These are phyloP conservation scores for Ectemnius lituratus DNA, from an alignment of 2,888 invertebrate species.

Conservation along the genomic window DNA sequence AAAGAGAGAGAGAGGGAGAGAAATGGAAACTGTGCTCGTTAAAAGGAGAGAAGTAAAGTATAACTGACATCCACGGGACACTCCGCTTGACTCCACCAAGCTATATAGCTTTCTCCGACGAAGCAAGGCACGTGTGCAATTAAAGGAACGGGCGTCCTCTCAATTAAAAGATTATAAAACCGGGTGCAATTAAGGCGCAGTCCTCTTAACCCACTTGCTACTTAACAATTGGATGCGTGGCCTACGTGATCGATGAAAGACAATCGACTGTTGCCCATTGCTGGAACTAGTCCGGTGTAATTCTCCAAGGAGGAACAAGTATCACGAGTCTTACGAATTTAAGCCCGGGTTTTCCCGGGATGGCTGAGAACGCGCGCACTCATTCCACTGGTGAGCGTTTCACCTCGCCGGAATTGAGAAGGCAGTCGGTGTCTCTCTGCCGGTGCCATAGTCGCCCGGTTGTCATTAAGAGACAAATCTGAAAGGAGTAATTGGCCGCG, in stretches of 20 bases:
- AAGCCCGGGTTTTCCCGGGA: too few species aligned
- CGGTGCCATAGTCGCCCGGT: not conserved
- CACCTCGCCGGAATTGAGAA: too few species aligned
- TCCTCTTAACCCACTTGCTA: slow-evolving; percentile 59
- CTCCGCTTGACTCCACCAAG: not conserved
- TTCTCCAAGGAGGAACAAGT: too few species aligned
- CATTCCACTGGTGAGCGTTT: too few species aligned
- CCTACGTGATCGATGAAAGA: too few species aligned
- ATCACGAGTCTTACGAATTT: too few species aligned
- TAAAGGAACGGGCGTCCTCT: slow-evolving; percentile 52
- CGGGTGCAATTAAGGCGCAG: slow-evolving; percentile 55
- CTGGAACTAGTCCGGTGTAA: too few species aligned
- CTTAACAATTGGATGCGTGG: slow-evolving; percentile 51
- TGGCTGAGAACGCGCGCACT: too few species aligned
- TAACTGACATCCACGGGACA: slow-evolving; percentile 1
- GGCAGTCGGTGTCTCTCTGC: too few species aligned
- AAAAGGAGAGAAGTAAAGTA: too few species aligned
- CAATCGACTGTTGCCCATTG: too few species aligned
- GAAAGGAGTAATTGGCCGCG: slow-evolving; percentile 39
- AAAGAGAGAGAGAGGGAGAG: too few species aligned
- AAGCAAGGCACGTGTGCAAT: slow-evolving; percentile 52
- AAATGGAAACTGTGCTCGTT: slow-evolving; percentile 5
- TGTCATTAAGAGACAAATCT: slow-evolving; percentile 18
- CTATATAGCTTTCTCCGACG: slow-evolving; percentile 55
- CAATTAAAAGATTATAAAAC: slow-evolving; percentile 61